These are phyloP conservation scores for Macrobrachium rosenbergii DNA, from an alignment of 1,140 invertebrate genomes.

Conservation along the genomic window DNA sequence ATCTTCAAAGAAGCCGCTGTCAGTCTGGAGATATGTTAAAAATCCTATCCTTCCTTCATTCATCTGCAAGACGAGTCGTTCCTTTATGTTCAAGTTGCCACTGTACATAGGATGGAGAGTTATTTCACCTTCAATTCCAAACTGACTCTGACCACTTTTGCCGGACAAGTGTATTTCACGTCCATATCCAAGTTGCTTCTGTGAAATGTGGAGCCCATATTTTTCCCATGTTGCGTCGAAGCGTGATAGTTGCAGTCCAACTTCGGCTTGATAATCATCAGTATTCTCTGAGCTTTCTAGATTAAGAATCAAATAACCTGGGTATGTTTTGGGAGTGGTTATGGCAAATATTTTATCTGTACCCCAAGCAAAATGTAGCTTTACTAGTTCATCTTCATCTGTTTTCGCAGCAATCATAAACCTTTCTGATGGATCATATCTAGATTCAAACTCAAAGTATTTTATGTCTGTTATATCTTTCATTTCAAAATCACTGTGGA, in stretches of 20 bases:
- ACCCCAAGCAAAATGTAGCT: conserved; percentile 5
- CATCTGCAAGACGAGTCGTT: conserved; percentile 28
- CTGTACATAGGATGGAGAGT: conserved; percentile 5
- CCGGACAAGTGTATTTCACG: neutral
- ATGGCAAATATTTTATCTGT: conserved; percentile 26
- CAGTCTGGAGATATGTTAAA: neutral
- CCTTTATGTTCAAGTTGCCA: neutral
- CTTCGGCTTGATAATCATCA: conserved; percentile 10
- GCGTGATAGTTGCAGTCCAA: neutral
- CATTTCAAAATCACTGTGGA: conserved; percentile 23
- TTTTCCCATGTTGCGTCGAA: neutral
- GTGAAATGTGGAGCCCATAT: conserved; percentile 2
- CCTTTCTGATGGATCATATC: neutral
- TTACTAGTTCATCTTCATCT: conserved; percentile 13
- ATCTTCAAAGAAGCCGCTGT: conserved; percentile 18
- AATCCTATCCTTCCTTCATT: conserved; percentile 41
- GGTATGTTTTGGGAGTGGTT: conserved; percentile 15
- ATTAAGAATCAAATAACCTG: conserved; percentile 32
- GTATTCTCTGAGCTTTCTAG: neutral
- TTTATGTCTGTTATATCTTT: conserved; percentile 7
- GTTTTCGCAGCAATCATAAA: neutral
- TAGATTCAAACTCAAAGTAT: neutral
- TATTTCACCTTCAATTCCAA: conserved; percentile 26
- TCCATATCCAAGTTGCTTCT: conserved; percentile 20
- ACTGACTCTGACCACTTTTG: neutral